Evolutionary conservation across 2,113 vertebrate genomes (phyloP).

Genomic region (Galbula dea): DNA sequence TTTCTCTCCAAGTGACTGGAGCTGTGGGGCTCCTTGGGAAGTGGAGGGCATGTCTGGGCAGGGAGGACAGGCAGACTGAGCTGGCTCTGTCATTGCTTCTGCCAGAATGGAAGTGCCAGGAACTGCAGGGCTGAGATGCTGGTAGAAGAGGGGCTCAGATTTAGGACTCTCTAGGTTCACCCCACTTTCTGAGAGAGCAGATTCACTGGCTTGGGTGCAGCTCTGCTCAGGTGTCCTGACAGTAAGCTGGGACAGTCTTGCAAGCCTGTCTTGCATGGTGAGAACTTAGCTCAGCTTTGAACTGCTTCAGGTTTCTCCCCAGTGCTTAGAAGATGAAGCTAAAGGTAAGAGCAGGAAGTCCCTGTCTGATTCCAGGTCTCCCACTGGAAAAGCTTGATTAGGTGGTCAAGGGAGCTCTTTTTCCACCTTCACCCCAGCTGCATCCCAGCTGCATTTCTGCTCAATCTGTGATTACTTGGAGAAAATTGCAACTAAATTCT

Average conservation of each 20-base stretch:
- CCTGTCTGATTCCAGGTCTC: neutral
- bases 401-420: neutral
- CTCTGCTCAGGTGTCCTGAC: neutral
- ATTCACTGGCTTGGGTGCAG: neutral
- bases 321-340: neutral
- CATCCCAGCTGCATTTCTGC: neutral
- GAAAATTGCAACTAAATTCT: neutral
- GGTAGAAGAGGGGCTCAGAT: neutral
- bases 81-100: neutral
- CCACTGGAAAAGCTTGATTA: rapidly evolving
- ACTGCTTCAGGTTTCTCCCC: neutral
- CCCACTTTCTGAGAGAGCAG: neutral
- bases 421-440: neutral
- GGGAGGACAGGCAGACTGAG: neutral
- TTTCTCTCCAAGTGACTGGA: neutral
- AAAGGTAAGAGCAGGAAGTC: neutral
- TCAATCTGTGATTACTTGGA: neutral
- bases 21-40: neutral
- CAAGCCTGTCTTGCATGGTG: neutral
- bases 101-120: neutral
- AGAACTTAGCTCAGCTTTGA: neutral
- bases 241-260: neutral
- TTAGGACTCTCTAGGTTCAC: neutral
- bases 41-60: neutral
- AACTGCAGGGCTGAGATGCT: neutral